phyloP scores from a whole-genome alignment of 2,113 vertebrate genomes.

The Arvicanthis niloticus region DNA sequence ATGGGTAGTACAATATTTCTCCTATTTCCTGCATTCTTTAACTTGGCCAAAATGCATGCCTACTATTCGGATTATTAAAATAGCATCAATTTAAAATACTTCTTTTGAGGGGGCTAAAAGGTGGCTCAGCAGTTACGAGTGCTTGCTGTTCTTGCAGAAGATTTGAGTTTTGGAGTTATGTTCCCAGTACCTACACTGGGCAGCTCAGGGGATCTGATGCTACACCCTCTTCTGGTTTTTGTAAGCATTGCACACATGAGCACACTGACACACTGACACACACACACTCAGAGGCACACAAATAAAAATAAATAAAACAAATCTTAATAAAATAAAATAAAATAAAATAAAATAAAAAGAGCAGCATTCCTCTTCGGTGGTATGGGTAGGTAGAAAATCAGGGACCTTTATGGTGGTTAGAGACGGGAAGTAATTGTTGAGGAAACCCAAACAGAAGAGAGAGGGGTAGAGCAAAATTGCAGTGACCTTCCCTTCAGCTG shows the following conservation, averaged over 20 bases:
- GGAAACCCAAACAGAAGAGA: not conserved
- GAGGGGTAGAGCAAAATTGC: not conserved
- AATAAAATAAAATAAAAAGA: not conserved
- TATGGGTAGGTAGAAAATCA: not conserved
- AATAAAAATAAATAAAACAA: not conserved
- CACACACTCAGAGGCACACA: not conserved
- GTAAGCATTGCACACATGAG: not conserved
- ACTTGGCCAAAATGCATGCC: not conserved
- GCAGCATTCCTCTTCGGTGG: not conserved
- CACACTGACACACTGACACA: not conserved
- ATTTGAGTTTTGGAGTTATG: not conserved
- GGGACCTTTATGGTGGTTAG: not conserved
- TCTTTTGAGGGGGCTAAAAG: not conserved
- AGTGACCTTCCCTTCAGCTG: not conserved
- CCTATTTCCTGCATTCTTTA: not conserved
- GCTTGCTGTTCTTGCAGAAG: not conserved
- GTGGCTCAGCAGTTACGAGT: not conserved
- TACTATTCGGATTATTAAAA: slow-evolving; percentile 24
- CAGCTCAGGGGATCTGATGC: not conserved
- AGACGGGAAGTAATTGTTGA: not conserved
- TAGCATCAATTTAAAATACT: not conserved
- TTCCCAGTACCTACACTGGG: not conserved
- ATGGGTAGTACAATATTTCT: not conserved
- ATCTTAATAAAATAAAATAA: not conserved
- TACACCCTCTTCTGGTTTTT: not conserved